Percentiles rank a stretch among this genome's conserved stretches.
These are phyloP conservation scores for Chromoteleia sp. DNA, from an alignment of 2,888 invertebrate species.

Conservation along the genomic window DNA sequence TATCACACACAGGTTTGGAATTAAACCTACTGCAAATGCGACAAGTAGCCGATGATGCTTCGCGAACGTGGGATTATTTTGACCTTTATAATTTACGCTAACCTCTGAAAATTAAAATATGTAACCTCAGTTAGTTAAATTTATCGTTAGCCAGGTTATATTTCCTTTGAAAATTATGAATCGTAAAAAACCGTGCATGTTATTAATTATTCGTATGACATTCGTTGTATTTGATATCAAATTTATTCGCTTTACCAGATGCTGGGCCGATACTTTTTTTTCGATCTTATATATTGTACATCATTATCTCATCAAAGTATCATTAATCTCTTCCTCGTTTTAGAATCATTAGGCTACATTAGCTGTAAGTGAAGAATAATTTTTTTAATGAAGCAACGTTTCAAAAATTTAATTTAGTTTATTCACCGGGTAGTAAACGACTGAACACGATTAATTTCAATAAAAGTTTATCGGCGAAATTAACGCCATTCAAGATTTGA, in stretches of 20 bases:
- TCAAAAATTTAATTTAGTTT: constrained; percentile 25
- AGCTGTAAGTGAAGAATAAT: constrained; percentile 45
- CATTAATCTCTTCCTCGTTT: constrained; percentile 69
- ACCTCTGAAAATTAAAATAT: constrained; percentile 18
- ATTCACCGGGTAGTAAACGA: constrained; percentile 20
- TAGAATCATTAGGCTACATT: constrained; percentile 62
- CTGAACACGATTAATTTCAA: constrained; percentile 26
- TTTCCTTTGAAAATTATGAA: neutral
- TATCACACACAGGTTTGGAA: constrained; percentile 34
- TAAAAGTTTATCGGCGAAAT: constrained; percentile 5
- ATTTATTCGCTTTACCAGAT: constrained; percentile 53
- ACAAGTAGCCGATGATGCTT: constrained; percentile 71
- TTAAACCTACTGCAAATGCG: constrained; percentile 72
- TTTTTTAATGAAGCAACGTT: constrained; percentile 42
- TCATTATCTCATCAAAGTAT: constrained; percentile 68
- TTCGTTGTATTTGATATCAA: constrained; percentile 18
- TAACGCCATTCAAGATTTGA: constrained; percentile 3
- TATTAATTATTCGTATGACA: neutral
- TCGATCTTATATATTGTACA: constrained; percentile 44
- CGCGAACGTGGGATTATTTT: constrained; percentile 70
- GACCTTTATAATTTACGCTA: constrained; percentile 45
- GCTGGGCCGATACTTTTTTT: constrained; percentile 30
- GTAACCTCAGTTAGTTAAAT: neutral
- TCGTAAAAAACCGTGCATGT: neutral
- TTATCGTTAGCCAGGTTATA: neutral